Conservation (phyloP, 2,888 invertebrate species). For the Tinea trinotella region DNA sequence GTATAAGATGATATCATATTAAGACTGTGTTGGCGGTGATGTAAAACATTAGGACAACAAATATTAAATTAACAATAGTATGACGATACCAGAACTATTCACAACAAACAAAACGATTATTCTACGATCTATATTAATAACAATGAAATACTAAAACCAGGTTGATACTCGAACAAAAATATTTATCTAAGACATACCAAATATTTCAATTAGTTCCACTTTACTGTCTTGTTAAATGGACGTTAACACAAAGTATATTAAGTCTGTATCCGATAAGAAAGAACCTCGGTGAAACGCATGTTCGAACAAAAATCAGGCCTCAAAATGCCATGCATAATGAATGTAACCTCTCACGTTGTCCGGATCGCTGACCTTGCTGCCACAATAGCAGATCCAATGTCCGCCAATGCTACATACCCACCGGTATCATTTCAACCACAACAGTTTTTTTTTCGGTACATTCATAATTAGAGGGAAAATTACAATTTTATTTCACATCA, state of each 20-base stretch:
- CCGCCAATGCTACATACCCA: background rate
- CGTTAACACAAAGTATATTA: background rate
- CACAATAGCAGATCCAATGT: conserved; percentile 39
- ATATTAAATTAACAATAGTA: background rate
- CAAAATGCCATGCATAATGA: conserved; percentile 37
- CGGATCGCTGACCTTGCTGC: conserved; percentile 56
- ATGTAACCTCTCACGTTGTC: conserved; percentile 19
- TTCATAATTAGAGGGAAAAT: background rate
- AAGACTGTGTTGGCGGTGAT: background rate
- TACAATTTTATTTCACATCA: background rate
- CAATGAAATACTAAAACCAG: no score
- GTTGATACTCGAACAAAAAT: no score
- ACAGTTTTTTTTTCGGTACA: background rate
- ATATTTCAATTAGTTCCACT: no score
- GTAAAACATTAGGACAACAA: background rate
- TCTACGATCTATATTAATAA: no score
- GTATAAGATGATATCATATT: background rate
- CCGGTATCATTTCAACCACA: conserved; percentile 1
- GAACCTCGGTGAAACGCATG: background rate
- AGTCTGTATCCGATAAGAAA: background rate
- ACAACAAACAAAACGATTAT: no score
- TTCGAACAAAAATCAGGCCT: conserved; percentile 31
- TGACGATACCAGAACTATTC: background rate
- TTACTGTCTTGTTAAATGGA: no score
- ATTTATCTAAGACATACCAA: no score